phyloP scores from a whole-genome alignment of 2,888 invertebrate genomes.

The Cerceris rybyensis region DNA sequence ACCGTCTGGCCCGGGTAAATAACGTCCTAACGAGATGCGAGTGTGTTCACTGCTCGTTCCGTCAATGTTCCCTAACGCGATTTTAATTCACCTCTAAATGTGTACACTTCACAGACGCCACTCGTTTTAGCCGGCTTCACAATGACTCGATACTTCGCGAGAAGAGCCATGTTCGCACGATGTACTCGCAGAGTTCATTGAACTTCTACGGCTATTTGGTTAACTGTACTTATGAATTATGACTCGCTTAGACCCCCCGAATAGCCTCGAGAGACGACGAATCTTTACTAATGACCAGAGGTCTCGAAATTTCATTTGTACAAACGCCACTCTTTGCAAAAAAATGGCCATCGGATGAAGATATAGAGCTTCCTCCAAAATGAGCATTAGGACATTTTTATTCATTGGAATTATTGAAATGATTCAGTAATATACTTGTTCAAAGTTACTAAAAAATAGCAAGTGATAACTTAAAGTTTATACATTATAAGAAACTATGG shows the following conservation, averaged over 20 bases:
- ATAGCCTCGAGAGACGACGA: constrained; percentile 25
- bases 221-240: constrained; percentile 67
- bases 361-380: no score
- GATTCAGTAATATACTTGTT: no score
- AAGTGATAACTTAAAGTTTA: no score
- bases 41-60: not conserved
- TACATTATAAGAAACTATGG: no score
- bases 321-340: not conserved
- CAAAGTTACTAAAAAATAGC: no score
- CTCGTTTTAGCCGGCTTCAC: constrained; percentile 39
- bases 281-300: constrained; percentile 6
- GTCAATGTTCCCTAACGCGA: constrained; percentile 36
- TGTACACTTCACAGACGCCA: constrained; percentile 26
- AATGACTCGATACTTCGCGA: constrained; percentile 46
- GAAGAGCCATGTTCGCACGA: constrained; percentile 47
- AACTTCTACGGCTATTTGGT: constrained; percentile 65
- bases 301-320: constrained; percentile 2
- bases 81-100: constrained; percentile 51
- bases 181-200: constrained; percentile 62
- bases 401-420: no score
- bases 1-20: no score
- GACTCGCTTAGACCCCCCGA: constrained; percentile 34
- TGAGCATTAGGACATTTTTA: no score
- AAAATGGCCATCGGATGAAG: not conserved
- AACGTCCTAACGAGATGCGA: no score